These are phyloP conservation scores for Misgurnus mizolepis DNA, from an alignment of 2,113 vertebrate species.

Conservation along the genomic window DNA sequence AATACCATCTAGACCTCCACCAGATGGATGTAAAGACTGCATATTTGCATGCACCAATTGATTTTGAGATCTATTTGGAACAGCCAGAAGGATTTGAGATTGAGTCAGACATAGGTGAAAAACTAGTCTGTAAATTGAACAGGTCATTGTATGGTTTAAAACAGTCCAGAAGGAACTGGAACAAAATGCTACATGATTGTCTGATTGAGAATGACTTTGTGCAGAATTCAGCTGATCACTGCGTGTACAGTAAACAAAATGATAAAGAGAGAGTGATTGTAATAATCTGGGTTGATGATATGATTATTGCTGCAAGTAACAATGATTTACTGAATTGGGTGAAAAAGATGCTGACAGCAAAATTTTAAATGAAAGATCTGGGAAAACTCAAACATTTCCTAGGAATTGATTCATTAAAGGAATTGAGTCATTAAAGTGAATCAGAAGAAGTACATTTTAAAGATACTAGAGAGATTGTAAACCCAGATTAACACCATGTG, in stretches of 20 bases:
- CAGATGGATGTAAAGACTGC: conserved; percentile 33
- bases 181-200: too few relatives aligned
- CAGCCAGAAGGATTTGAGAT: conserved; percentile 26
- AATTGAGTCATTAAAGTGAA: conserved; percentile 33
- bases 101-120: neutral
- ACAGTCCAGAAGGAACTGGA: too few relatives aligned
- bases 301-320: conserved; percentile 50
- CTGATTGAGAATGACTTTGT: conserved; percentile 55
- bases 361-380: conserved; percentile 54
- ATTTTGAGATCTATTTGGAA: conserved; percentile 20
- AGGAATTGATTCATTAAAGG: conserved; percentile 50
- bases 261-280: conserved; percentile 38
- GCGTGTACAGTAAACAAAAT: conserved; percentile 47
- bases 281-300: conserved; percentile 54
- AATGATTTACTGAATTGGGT: conserved; percentile 7
- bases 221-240: conserved; percentile 45
- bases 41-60: conserved; percentile 10
- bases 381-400: conserved; percentile 46
- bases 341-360: conserved; percentile 37
- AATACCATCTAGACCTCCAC: conserved; percentile 22
- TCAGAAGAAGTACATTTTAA: conserved; percentile 38
- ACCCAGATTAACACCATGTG: conserved; percentile 45
- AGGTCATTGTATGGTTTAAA: too few relatives aligned
- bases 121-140: too few relatives aligned
- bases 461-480: conserved; percentile 45